phyloP scores from a whole-genome alignment of 2,113 vertebrate species.

The Neomonachus schauinslandi region DNA sequence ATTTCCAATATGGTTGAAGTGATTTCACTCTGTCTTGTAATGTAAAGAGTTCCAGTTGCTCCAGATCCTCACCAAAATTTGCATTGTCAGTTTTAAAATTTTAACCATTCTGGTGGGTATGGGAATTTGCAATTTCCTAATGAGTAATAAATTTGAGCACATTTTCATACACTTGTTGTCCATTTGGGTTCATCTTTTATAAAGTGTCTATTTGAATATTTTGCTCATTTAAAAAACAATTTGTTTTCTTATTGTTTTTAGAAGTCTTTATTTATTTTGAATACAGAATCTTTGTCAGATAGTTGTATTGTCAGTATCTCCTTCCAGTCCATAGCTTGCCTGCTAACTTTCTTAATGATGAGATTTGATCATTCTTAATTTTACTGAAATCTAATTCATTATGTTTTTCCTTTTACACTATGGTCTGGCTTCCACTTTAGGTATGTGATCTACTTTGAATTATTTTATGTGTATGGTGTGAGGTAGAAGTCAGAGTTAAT shows the following conservation, averaged over 20 bases:
- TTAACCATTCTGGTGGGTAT: background rate
- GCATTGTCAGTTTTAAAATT: background rate
- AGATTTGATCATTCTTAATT: background rate
- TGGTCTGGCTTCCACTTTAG: background rate
- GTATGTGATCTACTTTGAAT: background rate
- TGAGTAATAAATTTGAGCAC: background rate
- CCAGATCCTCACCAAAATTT: background rate
- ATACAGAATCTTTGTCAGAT: background rate
- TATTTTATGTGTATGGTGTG: background rate
- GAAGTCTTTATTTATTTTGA: background rate
- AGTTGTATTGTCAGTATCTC: background rate
- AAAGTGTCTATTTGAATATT: background rate
- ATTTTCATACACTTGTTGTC: background rate
- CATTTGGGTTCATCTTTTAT: background rate
- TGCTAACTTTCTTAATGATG: background rate
- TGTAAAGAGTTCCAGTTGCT: background rate
- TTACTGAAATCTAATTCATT: background rate
- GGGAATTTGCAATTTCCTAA: background rate
- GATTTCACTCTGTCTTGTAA: background rate
- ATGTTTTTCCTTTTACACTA: background rate
- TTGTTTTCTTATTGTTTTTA: background rate
- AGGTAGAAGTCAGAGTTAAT: background rate
- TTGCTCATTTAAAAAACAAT: background rate
- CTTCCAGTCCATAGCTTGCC: background rate
- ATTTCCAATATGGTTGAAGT: background rate